Evolutionary conservation across 2,888 invertebrate genomes (phyloP).

Genomic region (Philhelius pedissequus): DNA sequence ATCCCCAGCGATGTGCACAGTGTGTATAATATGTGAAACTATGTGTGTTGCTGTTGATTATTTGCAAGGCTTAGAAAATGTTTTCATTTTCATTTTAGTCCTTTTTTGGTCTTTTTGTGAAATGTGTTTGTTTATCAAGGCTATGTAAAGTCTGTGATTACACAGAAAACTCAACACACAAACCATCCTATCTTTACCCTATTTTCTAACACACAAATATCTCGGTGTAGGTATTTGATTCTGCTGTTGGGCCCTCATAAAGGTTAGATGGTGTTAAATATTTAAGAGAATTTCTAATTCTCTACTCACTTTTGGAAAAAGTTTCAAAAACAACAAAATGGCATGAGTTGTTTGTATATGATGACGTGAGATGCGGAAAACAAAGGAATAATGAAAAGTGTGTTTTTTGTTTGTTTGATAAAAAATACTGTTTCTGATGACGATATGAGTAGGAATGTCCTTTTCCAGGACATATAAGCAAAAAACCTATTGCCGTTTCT

Average conservation of each 20-base stretch:
- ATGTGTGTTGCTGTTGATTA: constrained; percentile 39
- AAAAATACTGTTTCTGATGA: background rate
- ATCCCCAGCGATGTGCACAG: background rate
- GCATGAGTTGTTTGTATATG: background rate
- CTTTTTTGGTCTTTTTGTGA: background rate
- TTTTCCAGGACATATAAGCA: constrained; percentile 1
- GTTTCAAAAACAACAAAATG: background rate
- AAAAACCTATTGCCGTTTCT: constrained; percentile 59
- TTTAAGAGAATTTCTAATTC: constrained; percentile 24
- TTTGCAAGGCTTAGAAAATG: constrained; percentile 43
- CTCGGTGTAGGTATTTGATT: no score
- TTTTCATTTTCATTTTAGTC: constrained; percentile 36
- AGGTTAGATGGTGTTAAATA: constrained; percentile 24
- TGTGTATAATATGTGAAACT: background rate
- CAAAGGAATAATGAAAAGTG: constrained; percentile 29
- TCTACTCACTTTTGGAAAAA: background rate
- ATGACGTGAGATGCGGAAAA: constrained; percentile 36
- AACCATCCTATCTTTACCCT: background rate
- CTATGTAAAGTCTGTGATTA: constrained; percentile 15
- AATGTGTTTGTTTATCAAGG: constrained; percentile 29
- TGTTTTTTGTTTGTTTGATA: background rate
- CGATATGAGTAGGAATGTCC: constrained; percentile 39
- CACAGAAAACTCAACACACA: background rate
- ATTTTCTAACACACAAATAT: background rate
- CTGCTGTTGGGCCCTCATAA: background rate